Evolutionary conservation across 2,797 vertebrate genomes (phyloP), one percentile per base, ranked within the genome.

Genomic region (Aphelocoma californica): DNA sequence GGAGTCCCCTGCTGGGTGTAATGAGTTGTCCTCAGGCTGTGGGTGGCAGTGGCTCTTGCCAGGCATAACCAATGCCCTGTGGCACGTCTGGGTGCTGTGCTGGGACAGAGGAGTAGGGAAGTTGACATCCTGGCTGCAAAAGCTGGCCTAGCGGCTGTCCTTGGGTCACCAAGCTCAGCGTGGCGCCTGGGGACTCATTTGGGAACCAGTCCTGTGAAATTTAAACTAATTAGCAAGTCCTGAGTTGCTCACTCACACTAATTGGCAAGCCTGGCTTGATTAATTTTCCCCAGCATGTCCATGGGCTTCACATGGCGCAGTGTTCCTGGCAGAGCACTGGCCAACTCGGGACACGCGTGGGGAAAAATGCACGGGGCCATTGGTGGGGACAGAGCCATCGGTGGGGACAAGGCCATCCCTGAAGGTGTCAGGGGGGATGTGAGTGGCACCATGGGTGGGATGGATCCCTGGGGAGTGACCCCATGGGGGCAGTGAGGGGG

Each of bases 161-260:
- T 60, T 5, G 25, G 40, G 32, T 72, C 18, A 1, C 57, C 48
- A 36, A 60, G 45, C 69, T 83, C 51, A 15, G n/a, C 4, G 13
- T 7, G 3, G 54, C 0, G 25, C 67, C 81, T 1, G 1, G 48
- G 56, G 66, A 38, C 72, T 31, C 61, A 25, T 83, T 88, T 79
- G 36, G 70, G 74, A 94, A 84, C 13, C 50, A 75, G 13, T 14
- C 34, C 81, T n/a, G 78, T 32, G 84, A 93, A 95, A 88, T 69
- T 92, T 47, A 42, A 90, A 83, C 80, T 93, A 73, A 93, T 95
- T 90, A 94, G 57, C 64, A 56, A 81, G 57, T n/a, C 75, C 72
- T 0, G 16, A 95, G 86, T 40, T 0, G 0, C 45, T 96, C 2
- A 0, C 69, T 88, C 1, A 5, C 29, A 11, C 65, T 96, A 88